Conservation (phyloP, 2,113 vertebrate species). For the Carettochelys insculpta region DNA sequence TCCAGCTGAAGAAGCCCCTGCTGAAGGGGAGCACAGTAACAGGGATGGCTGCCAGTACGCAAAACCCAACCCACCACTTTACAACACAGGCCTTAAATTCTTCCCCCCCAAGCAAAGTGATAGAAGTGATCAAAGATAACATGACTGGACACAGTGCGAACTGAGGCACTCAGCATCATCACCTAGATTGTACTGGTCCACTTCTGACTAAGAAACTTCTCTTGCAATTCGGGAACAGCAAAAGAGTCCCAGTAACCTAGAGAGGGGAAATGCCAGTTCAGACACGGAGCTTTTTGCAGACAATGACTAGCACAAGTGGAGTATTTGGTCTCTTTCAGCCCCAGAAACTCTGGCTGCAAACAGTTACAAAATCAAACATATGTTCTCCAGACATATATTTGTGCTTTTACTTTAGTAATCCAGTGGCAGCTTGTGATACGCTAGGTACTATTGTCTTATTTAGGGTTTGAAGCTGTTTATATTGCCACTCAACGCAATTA, state of each 20-base stretch:
- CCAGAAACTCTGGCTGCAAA: not conserved
- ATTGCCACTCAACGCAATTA: not conserved
- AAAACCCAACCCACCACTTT: not conserved
- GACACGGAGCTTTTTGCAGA: not conserved
- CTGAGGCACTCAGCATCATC: not conserved
- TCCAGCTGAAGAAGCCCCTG: not conserved
- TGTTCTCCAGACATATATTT: fast-evolving
- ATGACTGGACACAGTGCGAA: fast-evolving
- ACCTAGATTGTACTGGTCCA: fast-evolving
- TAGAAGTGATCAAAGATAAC: fast-evolving
- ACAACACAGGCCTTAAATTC: not conserved
- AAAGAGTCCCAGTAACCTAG: not conserved
- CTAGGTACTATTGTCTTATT: not conserved
- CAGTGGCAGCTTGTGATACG: fast-evolving
- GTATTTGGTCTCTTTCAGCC: not conserved
- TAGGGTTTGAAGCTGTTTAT: not conserved
- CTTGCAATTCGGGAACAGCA: not conserved
- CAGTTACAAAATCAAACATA: not conserved
- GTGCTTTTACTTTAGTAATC: not conserved
- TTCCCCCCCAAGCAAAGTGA: fast-evolving
- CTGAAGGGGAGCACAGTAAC: not conserved
- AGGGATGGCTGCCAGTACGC: not conserved
- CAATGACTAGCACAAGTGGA: not conserved
- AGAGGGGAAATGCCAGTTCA: not conserved
- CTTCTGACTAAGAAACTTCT: not conserved